Base-by-base conservation (phyloP, 2,113 vertebrate genomes). In the Oophaga pumilio region DNA sequence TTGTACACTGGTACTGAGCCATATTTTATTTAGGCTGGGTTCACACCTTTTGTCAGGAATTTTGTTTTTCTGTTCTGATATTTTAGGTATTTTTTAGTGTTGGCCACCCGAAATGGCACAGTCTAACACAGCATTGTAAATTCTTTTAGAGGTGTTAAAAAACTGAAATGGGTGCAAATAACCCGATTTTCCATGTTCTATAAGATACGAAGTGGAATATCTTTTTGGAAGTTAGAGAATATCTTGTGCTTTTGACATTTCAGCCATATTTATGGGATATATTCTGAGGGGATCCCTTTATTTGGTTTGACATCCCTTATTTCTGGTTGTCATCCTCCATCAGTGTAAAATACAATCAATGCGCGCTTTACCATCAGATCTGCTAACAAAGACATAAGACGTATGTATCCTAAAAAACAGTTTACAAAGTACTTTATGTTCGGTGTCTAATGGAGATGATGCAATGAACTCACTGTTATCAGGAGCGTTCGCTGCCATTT, bases 271-370 rank as follows among this genome's bases (percentile, higher is more conserved):
- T 22, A 20, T 43, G 33, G 33, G 33, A 43, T 50, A 74, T 15
- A 50, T 4, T 74, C 28, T 20, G 18, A 73, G 69, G 33, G 28
- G 24, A 43, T 77, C 73, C 62, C 43, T 60, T n/a, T 77, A 66
- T 77, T 85, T 85, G 59, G 43, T 85, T 85, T 77, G 57, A 62
- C 68, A 85, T 85, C 43, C 50, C 43, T n/a, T 77, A n/a, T 26
- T 76, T 62, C 53, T 85, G 59, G 56, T 62, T 77, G 71, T 50
- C 71, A 50, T 50, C 28, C 28, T 17, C 33, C n/a, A 62, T 68
- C 28, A 83, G 13, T 83, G 43, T 68, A 52, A 82, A 66, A 64
- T n/a, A 82, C 10, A 66, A 24, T 26, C 22, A 17, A 83, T 14
- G 49, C 17, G 43, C 68, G 24, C 60, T 50, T 66, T 49, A 66